Evolutionary conservation across 1,140 invertebrate species (phyloP), one percentile per base, ranked within the genome.

Genomic region (Cheumatopsyche charites): DNA sequence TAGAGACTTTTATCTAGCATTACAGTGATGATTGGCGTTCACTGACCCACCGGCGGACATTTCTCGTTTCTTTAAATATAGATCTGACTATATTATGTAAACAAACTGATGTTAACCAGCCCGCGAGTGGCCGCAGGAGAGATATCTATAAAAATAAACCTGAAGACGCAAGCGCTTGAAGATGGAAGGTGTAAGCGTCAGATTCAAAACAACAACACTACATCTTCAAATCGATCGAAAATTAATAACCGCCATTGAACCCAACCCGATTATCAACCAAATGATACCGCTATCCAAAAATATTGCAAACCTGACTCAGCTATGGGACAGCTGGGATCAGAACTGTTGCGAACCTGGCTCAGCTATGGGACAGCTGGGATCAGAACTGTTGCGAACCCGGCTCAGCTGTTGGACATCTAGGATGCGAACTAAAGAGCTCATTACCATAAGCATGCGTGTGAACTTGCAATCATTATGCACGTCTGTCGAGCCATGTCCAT

Each of bases 81-180:
- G 72, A 73, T 73, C 67, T 41, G 66, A 73, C 58, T 72, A 55
- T 67, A 67, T 67, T 70, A 70, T 73, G 72, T 73, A 73, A 73
- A 73, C 72, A 73, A 70, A 73, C 72, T 58, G 72, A 73, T 42
- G 58, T 68, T 73, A 63, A 61, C 67, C 72, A 63, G 67, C 67
- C n/a, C 49, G 61, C 49, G 58, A 29, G 58, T 7, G 21, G 42
- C 42, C 42, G 62, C n/a, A 15, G 15, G 25, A 47, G 21, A 63
- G 21, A 63, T 62, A 61, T 45, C 36, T 66, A 55, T 73, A 70
- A 73, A 73, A 73, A 73, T 73, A 73, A 70, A 58, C 72, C 36
- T 36, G 25, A 26, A 47, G 41, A 45, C 63, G 63, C n/a, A n/a
- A 21, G 19, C 23, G 55, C 7, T 13, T 21, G 55, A 25, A 23